Conservation (phyloP, 2,113 vertebrate species). For the Acrocephalus arundinaceus region DNA sequence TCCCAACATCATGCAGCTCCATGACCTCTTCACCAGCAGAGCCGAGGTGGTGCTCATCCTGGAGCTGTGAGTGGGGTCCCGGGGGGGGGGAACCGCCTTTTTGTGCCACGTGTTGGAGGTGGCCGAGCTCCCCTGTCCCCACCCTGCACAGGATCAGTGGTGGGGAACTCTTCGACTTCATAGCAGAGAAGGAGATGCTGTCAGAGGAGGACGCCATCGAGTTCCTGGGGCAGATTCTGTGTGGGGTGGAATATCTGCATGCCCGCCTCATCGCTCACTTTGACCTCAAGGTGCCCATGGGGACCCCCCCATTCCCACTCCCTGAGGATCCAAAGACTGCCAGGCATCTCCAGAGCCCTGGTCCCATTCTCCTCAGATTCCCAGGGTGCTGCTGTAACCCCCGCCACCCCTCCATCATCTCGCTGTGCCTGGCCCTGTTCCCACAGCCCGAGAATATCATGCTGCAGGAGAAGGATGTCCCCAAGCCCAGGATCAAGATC, state of each 20-base stretch:
- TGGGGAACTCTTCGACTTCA: slow-evolving; percentile 85
- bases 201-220: slow-evolving; percentile 77
- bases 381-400: not conserved
- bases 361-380: not conserved
- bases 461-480: slow-evolving; percentile 73
- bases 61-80: slow-evolving; percentile 76
- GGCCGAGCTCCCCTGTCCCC: not conserved
- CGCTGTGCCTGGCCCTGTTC: rapidly evolving
- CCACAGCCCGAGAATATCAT: slow-evolving; percentile 80
- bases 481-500: slow-evolving; percentile 75
- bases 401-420: rapidly evolving
- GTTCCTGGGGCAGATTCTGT: slow-evolving; percentile 81
- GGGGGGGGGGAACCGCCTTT: rapidly evolving
- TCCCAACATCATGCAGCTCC: slow-evolving; percentile 73
- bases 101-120: rapidly evolving
- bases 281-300: slow-evolving; percentile 58
- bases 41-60: slow-evolving; percentile 79
- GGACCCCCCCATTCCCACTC: rapidly evolving
- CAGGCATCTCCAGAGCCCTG: not conserved
- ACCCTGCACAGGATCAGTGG: slow-evolving; percentile 60
- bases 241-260: slow-evolving; percentile 74
- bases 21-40: slow-evolving; percentile 77
- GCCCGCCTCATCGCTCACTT: slow-evolving; percentile 72
- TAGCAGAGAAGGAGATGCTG: slow-evolving; percentile 80
- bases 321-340: not conserved